phyloP scores from a whole-genome alignment of 1,140 invertebrate species.

The Agraylea sexmaculata region DNA sequence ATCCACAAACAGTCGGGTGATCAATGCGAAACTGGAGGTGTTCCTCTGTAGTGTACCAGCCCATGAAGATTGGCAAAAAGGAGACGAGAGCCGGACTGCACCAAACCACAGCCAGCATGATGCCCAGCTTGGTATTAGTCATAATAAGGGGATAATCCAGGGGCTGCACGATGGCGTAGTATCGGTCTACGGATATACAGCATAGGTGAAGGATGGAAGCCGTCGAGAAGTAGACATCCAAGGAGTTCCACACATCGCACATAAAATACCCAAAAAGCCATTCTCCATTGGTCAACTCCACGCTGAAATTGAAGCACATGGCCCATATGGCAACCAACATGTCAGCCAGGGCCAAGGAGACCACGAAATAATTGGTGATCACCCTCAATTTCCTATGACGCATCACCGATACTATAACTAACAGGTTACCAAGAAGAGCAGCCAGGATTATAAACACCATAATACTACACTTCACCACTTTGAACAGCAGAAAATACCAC shows the following conservation, averaged over 20 bases:
- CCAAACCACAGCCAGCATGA: conserved; percentile 83
- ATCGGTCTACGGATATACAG: conserved; percentile 81
- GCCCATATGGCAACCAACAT: conserved; percentile 85
- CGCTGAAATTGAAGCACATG: conserved; percentile 89
- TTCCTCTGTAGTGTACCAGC: conserved; percentile 81
- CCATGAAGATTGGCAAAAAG: conserved; percentile 89
- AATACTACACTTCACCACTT: conserved; percentile 56
- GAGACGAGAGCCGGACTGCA: conserved; percentile 83
- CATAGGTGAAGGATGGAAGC: conserved; percentile 84
- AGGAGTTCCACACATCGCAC: conserved; percentile 92
- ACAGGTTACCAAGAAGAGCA: conserved; percentile 74
- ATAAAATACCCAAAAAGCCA: conserved; percentile 87
- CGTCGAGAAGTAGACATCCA: conserved; percentile 91
- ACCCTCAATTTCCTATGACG: conserved; percentile 70
- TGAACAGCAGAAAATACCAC: conserved; percentile 31
- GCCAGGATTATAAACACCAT: conserved; percentile 78
- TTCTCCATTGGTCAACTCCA: conserved; percentile 63
- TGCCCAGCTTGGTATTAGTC: conserved; percentile 61
- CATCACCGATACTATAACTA: conserved; percentile 83
- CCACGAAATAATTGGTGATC: conserved; percentile 93
- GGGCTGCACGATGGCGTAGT: conserved; percentile 82
- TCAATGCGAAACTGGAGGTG: conserved; percentile 57
- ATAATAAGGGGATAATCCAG: conserved; percentile 82
- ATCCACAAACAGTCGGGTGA: conserved; percentile 69
- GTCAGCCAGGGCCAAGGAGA: conserved; percentile 80